A percentile compares a stretch with the other conserved stretches of the same genome.
phyloP scores from a whole-genome alignment of 1,140 invertebrate genomes.

The Drosophila equinoxialis region DNA sequence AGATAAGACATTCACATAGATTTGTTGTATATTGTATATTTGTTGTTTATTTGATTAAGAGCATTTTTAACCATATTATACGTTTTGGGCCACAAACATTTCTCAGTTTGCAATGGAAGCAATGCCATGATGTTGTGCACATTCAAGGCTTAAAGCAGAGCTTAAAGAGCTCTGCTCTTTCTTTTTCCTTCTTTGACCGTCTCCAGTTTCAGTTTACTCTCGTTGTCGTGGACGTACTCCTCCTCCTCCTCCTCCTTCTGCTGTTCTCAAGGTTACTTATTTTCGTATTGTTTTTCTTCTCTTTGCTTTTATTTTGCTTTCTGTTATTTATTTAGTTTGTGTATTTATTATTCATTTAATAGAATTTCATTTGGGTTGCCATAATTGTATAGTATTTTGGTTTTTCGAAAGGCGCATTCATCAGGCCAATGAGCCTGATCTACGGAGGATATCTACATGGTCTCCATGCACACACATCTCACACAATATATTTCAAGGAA shows the following conservation, averaged over 20 bases:
- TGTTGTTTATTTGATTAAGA: constrained; percentile 2
- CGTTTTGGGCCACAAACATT: not conserved
- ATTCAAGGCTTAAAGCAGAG: constrained; percentile 8
- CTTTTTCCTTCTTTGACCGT: too few species aligned
- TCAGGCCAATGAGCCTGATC: constrained; percentile 12
- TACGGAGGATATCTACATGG: constrained; percentile 41
- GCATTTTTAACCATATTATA: not conserved
- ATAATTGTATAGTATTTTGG: not conserved
- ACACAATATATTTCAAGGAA: constrained; percentile 17
- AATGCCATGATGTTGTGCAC: constrained; percentile 7
- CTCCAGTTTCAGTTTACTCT: too few species aligned
- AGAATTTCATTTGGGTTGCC: not conserved
- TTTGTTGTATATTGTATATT: not conserved
- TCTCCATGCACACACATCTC: constrained; percentile 22
- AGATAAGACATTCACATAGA: not conserved
- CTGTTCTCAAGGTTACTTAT: constrained; percentile 15
- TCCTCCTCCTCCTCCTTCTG: too few species aligned
- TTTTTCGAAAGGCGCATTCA: not conserved
- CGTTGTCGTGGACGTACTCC: too few species aligned
- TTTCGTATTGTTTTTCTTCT: constrained; percentile 24
- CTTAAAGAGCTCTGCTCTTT: not conserved
- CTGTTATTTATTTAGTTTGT: not conserved
- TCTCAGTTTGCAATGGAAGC: not conserved
- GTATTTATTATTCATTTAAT: not conserved
- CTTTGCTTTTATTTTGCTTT: not conserved